These are phyloP conservation scores for Tenualosa thibaudeaui DNA, from an alignment of 2,797 vertebrate species.

Conservation along the genomic window DNA sequence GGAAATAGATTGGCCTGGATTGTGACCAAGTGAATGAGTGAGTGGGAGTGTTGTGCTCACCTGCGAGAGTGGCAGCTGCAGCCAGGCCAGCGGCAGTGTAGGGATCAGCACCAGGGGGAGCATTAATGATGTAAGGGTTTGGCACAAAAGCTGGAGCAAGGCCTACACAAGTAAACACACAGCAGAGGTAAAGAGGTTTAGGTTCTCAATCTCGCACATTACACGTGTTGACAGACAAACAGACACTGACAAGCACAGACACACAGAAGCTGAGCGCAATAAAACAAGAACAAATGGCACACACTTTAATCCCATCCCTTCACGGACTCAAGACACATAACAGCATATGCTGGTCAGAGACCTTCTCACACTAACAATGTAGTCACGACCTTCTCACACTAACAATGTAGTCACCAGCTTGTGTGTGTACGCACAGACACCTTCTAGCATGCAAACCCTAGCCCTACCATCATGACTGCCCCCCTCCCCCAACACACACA, in stretches of 20 bases:
- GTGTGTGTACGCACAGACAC: too few species aligned
- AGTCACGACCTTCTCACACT: too few species aligned
- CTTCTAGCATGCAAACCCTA: too few species aligned
- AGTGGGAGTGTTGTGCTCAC: constrained; percentile 61
- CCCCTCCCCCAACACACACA: not conserved
- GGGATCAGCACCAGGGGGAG: constrained; percentile 91
- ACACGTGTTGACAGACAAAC: not conserved
- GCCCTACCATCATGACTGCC: too few species aligned
- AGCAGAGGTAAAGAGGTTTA: constrained; percentile 33
- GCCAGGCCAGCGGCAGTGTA: constrained; percentile 95
- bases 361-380: too few species aligned
- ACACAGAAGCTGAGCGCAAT: not conserved
- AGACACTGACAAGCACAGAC: constrained; percentile 1
- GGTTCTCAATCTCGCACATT: too few species aligned
- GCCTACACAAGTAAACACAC: constrained; percentile 73
- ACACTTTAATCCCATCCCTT: not conserved
- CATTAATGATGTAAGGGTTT: constrained; percentile 98
- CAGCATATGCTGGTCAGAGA: too few species aligned
- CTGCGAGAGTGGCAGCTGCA: constrained; percentile 92
- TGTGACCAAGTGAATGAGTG: constrained; percentile 6
- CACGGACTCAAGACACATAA: not conserved
- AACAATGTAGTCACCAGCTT: too few species aligned
- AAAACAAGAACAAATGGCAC: not conserved
- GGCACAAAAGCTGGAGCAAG: constrained; percentile 98
- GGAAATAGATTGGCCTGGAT: too few species aligned